These are phyloP conservation scores for Empis livida DNA, from an alignment of 2,888 invertebrate genomes.

Conservation along the genomic window DNA sequence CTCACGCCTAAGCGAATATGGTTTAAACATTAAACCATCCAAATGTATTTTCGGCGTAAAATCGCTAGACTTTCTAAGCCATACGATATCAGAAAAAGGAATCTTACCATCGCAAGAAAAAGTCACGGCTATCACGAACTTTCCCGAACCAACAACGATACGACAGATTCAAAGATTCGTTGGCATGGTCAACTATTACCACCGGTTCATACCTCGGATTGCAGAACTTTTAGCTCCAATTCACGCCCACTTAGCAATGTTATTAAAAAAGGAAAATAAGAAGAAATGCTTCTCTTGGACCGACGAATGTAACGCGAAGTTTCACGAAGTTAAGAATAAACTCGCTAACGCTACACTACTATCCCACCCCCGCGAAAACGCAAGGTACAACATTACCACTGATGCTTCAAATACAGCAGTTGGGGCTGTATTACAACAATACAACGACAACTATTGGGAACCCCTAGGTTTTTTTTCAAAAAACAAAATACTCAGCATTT, in stretches of 20 bases:
- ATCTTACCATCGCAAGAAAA: no score
- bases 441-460: constrained; percentile 16
- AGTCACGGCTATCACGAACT: no score
- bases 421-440: constrained; percentile 18
- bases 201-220: background rate
- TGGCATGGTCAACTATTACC: background rate
- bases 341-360: background rate
- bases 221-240: constrained; percentile 1
- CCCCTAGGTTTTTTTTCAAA: constrained; percentile 27
- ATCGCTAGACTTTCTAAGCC: no score
- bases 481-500: constrained; percentile 22
- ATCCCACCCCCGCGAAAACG: constrained; percentile 2
- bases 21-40: constrained; percentile 14
- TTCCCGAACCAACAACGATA: no score
- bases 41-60: no score
- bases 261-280: background rate
- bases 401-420: constrained; percentile 6
- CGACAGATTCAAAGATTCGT: background rate
- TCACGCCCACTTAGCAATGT: background rate
- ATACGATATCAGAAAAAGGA: no score
- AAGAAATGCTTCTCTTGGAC: constrained; percentile 2
- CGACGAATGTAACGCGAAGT: background rate
- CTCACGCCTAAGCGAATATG: constrained; percentile 10
- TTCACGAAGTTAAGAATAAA: background rate
- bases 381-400: background rate